phyloP scores from a whole-genome alignment of 2,888 invertebrate species.

The Steinernema scapterisci region DNA sequence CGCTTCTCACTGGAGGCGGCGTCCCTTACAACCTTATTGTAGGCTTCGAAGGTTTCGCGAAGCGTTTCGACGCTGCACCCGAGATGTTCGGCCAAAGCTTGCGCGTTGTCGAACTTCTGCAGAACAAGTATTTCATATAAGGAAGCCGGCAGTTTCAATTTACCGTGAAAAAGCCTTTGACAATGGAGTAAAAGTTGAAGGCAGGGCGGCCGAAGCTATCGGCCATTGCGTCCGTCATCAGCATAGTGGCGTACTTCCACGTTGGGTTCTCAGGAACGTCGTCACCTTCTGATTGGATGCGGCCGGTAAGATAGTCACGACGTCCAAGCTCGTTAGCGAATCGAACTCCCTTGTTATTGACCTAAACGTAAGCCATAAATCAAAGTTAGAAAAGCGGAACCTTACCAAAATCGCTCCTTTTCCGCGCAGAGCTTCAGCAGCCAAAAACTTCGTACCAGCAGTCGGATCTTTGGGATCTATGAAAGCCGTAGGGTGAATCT shows the following conservation, averaged over 20 bases:
- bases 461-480: conserved; percentile 64
- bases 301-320: conserved; percentile 61
- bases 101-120: conserved; percentile 53
- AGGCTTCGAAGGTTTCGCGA: conserved; percentile 49
- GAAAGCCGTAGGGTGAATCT: conserved; percentile 64
- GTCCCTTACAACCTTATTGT: conserved; percentile 49
- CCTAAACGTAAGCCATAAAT: no score
- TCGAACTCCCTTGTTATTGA: conserved; percentile 60
- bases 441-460: conserved; percentile 65
- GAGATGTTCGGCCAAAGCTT: conserved; percentile 51
- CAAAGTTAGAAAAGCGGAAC: no score
- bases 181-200: conserved; percentile 65
- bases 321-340: conserved; percentile 67
- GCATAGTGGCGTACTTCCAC: conserved; percentile 47
- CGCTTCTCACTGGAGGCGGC: conserved; percentile 29
- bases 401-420: conserved; percentile 63
- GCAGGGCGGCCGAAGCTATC: conserved; percentile 66
- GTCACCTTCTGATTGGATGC: conserved; percentile 50
- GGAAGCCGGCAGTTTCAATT: no score
- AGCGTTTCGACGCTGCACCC: conserved; percentile 45
- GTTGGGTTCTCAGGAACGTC: neutral
- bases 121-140: conserved; percentile 22
- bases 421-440: conserved; percentile 67
- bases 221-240: conserved; percentile 61
- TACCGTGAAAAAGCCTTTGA: conserved; percentile 65